phyloP scores from a whole-genome alignment of 2,113 vertebrate genomes.

The Hydrolagus affinis region DNA sequence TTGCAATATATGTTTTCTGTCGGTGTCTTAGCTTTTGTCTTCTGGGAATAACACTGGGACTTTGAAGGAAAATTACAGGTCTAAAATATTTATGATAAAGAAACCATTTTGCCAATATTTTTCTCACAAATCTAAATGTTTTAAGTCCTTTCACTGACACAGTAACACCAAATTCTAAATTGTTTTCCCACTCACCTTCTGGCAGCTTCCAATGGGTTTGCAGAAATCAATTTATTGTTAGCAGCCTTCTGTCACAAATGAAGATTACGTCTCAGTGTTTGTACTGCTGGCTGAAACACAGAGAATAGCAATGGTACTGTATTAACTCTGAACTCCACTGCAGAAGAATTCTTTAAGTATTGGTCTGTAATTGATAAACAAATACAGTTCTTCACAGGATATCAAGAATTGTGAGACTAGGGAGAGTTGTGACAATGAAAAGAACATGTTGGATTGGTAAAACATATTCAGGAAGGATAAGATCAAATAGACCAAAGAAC shows the following conservation, averaged over 20 bases:
- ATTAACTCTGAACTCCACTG: background rate
- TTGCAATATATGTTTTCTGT: too few relatives aligned
- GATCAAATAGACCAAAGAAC: too few relatives aligned
- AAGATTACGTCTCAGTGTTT: background rate
- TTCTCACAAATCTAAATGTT: background rate
- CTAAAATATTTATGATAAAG: background rate
- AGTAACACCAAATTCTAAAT: background rate
- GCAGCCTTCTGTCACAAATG: background rate
- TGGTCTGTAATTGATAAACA: too few relatives aligned
- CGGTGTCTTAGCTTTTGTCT: background rate
- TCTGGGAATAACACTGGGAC: background rate
- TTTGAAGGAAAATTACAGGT: background rate
- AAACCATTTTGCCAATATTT: background rate
- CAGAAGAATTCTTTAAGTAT: too few relatives aligned
- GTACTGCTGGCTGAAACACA: background rate
- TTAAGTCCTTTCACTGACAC: background rate
- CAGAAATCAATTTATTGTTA: background rate
- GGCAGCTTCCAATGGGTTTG: background rate
- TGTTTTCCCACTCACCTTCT: background rate
- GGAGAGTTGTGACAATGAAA: too few relatives aligned
- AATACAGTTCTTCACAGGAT: too few relatives aligned
- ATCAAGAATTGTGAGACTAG: too few relatives aligned
- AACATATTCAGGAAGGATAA: too few relatives aligned
- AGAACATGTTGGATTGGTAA: too few relatives aligned
- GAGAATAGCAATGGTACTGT: background rate